Percentiles rank a stretch among this genome's conserved stretches.
Conservation (phyloP, 2,888 invertebrate genomes). For the Tenthredo notha region DNA sequence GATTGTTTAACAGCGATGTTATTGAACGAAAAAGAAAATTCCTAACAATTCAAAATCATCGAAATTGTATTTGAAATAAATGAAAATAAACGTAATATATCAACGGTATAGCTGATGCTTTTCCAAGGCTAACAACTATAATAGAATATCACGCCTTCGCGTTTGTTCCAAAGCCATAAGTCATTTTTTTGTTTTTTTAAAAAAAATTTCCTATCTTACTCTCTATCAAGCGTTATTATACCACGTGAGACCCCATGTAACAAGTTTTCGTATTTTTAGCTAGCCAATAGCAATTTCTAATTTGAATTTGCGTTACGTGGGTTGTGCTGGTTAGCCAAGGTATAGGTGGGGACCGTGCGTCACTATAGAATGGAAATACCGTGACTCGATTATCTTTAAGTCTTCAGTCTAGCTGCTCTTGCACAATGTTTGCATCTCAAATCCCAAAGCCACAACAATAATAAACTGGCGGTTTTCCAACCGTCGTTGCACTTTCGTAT, state of each 20-base stretch:
- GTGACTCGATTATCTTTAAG: neutral
- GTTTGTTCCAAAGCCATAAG: neutral
- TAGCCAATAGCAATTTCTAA: neutral
- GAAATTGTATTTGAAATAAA: neutral
- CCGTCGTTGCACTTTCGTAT: neutral
- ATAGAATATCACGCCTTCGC: neutral
- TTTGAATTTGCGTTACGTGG: neutral
- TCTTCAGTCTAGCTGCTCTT: neutral
- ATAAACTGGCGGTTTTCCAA: neutral
- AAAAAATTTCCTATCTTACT: too few species aligned
- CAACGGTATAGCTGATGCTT: neutral
- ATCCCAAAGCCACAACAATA: neutral
- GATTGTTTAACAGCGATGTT: neutral
- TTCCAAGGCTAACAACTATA: neutral
- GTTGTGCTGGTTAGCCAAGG: neutral
- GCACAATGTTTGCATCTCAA: neutral
- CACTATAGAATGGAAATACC: constrained; percentile 9
- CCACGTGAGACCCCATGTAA: neutral
- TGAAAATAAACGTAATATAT: neutral
- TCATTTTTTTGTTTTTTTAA: neutral
- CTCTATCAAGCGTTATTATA: neutral
- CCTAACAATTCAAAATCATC: neutral
- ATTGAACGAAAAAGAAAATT: neutral
- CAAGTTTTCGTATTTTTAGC: neutral
- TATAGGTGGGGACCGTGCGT: neutral